Evolutionary conservation across 1,140 invertebrate genomes (phyloP), one percentile per base, ranked within the genome.

Genomic region (Anadara kagoshimensis): DNA sequence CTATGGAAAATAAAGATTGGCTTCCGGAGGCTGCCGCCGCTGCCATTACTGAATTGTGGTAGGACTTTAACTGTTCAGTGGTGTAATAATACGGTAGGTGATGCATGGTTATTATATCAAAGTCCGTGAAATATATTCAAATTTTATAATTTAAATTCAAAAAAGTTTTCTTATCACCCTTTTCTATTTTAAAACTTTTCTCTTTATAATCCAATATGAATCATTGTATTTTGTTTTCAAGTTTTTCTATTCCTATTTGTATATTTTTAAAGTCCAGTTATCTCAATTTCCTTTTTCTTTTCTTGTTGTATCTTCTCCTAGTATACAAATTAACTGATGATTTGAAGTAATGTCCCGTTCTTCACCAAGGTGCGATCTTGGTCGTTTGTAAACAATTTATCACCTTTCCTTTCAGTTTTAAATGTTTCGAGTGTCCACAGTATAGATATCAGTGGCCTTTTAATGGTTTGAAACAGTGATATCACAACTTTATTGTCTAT

Each of bases 1-100:
- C 83, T 24, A 84, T 84, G 44, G 75, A 81, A 65, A 84, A 84
- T 10, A 81, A 43, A 7, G 83, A 81, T 11, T 74, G 79, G 18
- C 49, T 70, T 4, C 66, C 61, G 18, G 61, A 57, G 18, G 70
- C 67, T 12, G 69, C 73, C 12, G 75, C 71, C 7, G 67, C 69
- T 57, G 69, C 69, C 47, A 81, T 65, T n/a, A 78, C 54, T 24
- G 69, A 65, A 57, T 58, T 76, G 24, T 78, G 75, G 45, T 78
- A 83, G 10, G 73, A 72, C 65, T 83, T 83, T 3, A 83, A 62
- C 44, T 80, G 77, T 24, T 82, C 81, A 0, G 69, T 29, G 10
- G 62, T 76, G 78, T 76, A 78, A 41, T 83, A 83, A 56, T 81
- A 81, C 0, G 79, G 79, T 12, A 81, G 66, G 47, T 81, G 81